Evolutionary conservation across 2,797 vertebrate species (phyloP), one percentile per base, ranked within the genome.

Genomic region (Platalea minor): DNA sequence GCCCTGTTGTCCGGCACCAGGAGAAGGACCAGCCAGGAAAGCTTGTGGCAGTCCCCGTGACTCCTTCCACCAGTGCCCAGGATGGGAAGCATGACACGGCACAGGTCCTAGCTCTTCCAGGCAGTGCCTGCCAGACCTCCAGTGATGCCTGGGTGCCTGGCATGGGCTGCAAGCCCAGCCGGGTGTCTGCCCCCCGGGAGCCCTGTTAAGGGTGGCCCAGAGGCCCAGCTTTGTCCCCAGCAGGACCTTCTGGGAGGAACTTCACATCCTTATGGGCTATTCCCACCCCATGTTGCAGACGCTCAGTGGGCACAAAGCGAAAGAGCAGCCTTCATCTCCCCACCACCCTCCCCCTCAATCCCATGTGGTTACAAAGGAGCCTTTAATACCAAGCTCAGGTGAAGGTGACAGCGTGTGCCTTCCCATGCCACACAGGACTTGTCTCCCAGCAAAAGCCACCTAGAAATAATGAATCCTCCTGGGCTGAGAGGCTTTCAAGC

Each of bases 401-500:
- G 79, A 93, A 95, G 90, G 89, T 79, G 81, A 94, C 79, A 93
- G 88, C 2, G 1, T 64, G 51, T 63, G 84, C 81, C 82, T 87
- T 95, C 82, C 81, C 11, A 12, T 87, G 87, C 91, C 95, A 93
- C 89, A 90, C 83, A 93, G 94, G 85, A 90, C 84, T 87, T 77
- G 91, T 96, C 94, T 93, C 90, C 89, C 83, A 91, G 95, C 54
- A 97, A 97, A 97, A 96, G 72, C 89, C 94, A 95, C 94, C 84
- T 74, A 87, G 89, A 96, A 97, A 95, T 96, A 97, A 97, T 95
- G 94, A 96, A 96, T 96, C 77, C 95, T 97, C 91, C 69, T 83
- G 94, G 93, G 92, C 93, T 64, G 78, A 96, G 94, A 93, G 65
- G 85, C 94, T 97, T 97, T 97, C 97, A 97, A 96, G 95, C 95